These are phyloP conservation scores for Dasysyrphus albostriatus DNA, from an alignment of 2,888 invertebrate genomes.

Conservation along the genomic window DNA sequence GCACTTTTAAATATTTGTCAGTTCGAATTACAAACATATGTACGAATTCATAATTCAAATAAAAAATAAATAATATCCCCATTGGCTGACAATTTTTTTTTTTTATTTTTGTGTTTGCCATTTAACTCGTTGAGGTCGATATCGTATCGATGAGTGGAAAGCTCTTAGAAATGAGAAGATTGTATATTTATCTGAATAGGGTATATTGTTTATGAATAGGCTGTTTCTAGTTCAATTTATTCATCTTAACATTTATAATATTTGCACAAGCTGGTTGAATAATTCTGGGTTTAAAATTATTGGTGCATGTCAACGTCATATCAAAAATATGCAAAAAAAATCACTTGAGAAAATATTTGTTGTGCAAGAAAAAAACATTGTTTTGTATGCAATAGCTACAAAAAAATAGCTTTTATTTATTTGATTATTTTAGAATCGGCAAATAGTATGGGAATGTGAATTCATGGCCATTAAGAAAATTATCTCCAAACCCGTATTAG, in stretches of 20 bases:
- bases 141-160: slow-evolving; percentile 43
- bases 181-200: slow-evolving; percentile 38
- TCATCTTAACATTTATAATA: not conserved
- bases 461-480: not conserved
- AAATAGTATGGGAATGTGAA: not conserved
- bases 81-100: slow-evolving; percentile 11
- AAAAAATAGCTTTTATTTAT: too few species aligned
- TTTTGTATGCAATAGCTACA: too few species aligned
- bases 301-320: too few species aligned
- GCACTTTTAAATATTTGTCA: slow-evolving; percentile 21
- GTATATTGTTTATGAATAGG: slow-evolving; percentile 11
- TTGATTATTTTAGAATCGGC: too few species aligned
- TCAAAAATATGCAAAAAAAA: not conserved
- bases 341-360: not conserved
- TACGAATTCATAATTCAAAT: slow-evolving; percentile 38
- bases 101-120: slow-evolving; percentile 24
- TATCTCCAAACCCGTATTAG: not conserved
- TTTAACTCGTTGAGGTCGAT: slow-evolving; percentile 47
- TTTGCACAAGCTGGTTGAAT: not conserved
- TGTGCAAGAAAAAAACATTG: not conserved
- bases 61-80: slow-evolving; percentile 24
- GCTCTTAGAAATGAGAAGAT: slow-evolving; percentile 32
- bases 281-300: not conserved
- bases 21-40: not conserved
- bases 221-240: not conserved